A percentile compares a stretch with the other conserved stretches of the same genome.
Conservation (phyloP, 2,888 invertebrate species). For the Cacoxenus indagator region DNA sequence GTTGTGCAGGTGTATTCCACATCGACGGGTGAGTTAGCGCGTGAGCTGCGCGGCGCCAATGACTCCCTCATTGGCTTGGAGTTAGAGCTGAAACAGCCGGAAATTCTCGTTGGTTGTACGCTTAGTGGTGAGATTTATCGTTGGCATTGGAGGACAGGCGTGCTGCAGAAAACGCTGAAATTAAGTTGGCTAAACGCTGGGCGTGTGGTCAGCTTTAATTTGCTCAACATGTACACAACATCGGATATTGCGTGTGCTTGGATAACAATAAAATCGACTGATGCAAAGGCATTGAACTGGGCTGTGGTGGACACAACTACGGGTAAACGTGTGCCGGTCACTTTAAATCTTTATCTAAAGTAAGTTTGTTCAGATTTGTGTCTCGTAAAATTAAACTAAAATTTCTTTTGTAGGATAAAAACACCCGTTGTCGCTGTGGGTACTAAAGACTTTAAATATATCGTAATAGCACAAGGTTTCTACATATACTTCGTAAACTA, state of each 20-base stretch:
- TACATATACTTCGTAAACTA: slow-evolving; percentile 60
- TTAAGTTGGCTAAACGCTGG: slow-evolving; percentile 29
- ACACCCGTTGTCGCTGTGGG: slow-evolving; percentile 54
- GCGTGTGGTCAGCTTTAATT: slow-evolving; percentile 53
- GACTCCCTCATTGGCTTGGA: slow-evolving; percentile 73
- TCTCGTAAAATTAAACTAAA: background rate
- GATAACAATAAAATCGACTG: slow-evolving; percentile 43
- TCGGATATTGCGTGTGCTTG: slow-evolving; percentile 58
- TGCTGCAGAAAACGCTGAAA: slow-evolving; percentile 59
- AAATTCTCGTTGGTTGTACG: slow-evolving; percentile 74
- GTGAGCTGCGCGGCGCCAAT: slow-evolving; percentile 73
- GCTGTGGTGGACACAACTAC: slow-evolving; percentile 55
- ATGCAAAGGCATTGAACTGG: slow-evolving; percentile 37
- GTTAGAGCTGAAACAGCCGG: slow-evolving; percentile 70
- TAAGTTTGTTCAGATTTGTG: slow-evolving; percentile 36
- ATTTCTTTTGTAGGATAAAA: slow-evolving; percentile 38
- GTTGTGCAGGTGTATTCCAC: slow-evolving; percentile 76
- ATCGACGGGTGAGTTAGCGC: slow-evolving; percentile 76
- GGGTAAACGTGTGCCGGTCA: slow-evolving; percentile 32
- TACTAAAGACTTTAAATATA: slow-evolving; percentile 53
- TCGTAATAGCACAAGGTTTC: slow-evolving; percentile 52
- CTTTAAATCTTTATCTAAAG: slow-evolving; percentile 44
- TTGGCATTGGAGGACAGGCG: slow-evolving; percentile 77
- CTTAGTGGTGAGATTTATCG: slow-evolving; percentile 73
- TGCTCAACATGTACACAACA: slow-evolving; percentile 54